Base-by-base conservation (phyloP, 2,888 invertebrate species). In the Lithophane leautieri region DNA sequence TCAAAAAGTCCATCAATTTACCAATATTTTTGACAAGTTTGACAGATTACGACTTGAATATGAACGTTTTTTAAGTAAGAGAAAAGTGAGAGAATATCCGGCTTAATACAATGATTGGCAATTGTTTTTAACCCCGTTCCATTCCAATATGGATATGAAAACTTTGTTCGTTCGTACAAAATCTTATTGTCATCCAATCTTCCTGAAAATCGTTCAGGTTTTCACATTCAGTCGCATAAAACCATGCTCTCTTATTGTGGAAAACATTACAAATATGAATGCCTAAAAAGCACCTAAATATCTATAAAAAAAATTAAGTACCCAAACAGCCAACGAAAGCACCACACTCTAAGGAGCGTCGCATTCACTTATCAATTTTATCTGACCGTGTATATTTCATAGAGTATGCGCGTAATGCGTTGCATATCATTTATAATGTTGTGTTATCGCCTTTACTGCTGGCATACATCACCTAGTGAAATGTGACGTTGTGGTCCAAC, bases 391-490 rank as follows among this genome's bases (percentile, higher is more conserved):
- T 73, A 87, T 80, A 86, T 79, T 86, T 86, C 75, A 84, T 62
- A 54, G 75, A 67, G 62, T 78, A 73, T 66, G 71, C 82, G 72
- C 80, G 77, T 87, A 81, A 84, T 84, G 81, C 77, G 76, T 79
- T 81, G 71, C 78, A 76, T 80, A 83, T 86, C 82, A 87, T 87
- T 86, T 83, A 88, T 82, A 86, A 86, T 81, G 85, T 72, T 78
- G 74, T 85, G 85, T 79, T 88, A 86, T 88, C 88, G 85, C 81
- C 76, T 70, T 79, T 69, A 82, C 60, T 79, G 86, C 78, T 67
- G 42, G 78, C 68, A 85, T 89, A 79, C 79, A 86, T 87, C 81
- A 88, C 25, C 70, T 68, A 85, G 73, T 85, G 86, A 87, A 82
- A 79, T 86, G 86, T 88, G 84, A 79, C 65, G 77, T 80, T 73